phyloP scores from a whole-genome alignment of 1,140 invertebrate genomes.

The Brachystomella parvula region DNA sequence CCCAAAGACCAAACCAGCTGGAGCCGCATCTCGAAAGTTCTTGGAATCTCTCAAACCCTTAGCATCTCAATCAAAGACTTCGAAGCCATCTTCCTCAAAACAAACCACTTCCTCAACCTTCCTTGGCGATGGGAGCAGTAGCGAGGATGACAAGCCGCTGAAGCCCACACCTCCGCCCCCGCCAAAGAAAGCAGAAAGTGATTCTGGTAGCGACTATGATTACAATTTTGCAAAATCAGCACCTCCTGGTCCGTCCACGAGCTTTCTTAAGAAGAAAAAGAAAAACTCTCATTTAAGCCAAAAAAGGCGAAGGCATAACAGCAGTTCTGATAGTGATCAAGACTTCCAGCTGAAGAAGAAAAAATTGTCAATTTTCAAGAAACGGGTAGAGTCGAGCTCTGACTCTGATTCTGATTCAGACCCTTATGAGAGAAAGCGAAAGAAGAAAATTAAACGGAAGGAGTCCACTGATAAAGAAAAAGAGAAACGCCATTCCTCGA shows the following conservation, averaged over 20 bases:
- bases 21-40: neutral
- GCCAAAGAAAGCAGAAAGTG: neutral
- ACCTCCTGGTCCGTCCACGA: neutral
- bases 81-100: neutral
- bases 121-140: neutral
- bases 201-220: slow-evolving; percentile 5
- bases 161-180: neutral
- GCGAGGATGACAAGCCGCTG: neutral
- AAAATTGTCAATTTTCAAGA: neutral
- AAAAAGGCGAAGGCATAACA: neutral
- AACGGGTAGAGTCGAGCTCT: neutral
- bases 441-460: slow-evolving; percentile 5
- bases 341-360: neutral
- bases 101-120: no score
- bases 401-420: neutral
- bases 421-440: neutral
- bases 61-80: neutral
- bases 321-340: neutral
- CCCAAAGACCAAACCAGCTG: neutral
- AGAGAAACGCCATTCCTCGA: neutral
- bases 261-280: neutral
- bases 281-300: neutral
- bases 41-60: neutral
- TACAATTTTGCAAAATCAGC: neutral
- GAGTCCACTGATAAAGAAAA: slow-evolving; percentile 2